These are phyloP conservation scores for Zaprionus capensis DNA, from an alignment of 1,140 invertebrate species.

Conservation along the genomic window DNA sequence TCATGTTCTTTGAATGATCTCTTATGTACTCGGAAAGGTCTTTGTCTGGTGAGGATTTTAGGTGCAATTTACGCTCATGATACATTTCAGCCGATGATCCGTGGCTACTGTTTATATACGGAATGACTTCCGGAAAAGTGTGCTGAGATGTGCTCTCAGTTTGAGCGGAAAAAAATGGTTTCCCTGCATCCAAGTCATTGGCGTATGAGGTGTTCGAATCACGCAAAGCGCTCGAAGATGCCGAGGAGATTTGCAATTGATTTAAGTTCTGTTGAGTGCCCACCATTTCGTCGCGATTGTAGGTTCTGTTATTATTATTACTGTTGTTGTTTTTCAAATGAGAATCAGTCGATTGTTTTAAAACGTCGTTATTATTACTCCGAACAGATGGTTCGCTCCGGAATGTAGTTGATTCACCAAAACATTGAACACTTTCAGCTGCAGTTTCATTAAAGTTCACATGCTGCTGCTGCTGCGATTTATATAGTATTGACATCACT, in stretches of 20 bases:
- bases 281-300: constrained; percentile 44
- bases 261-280: constrained; percentile 50
- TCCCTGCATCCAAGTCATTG: constrained; percentile 19
- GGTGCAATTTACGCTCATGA: constrained; percentile 36
- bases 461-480: constrained; percentile 4
- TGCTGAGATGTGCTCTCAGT: constrained; percentile 7
- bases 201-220: constrained; percentile 20
- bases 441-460: not conserved
- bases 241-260: constrained; percentile 25
- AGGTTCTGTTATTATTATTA: not conserved
- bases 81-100: constrained; percentile 27
- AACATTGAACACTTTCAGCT: not conserved
- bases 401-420: not conserved
- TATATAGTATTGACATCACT: constrained; percentile 36
- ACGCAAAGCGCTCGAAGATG: constrained; percentile 4
- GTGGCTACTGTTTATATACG: constrained; percentile 53
- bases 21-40: constrained; percentile 17
- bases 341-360: not conserved
- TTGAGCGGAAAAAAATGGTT: constrained; percentile 23
- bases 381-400: not conserved
- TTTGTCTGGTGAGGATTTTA: constrained; percentile 1
- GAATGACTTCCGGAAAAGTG: constrained; percentile 27
- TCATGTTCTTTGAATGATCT: constrained; percentile 23
- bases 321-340: constrained; percentile 25
- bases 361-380: not conserved